Percentiles rank a stretch among this genome's conserved stretches.
Evolutionary conservation across 2,797 vertebrate genomes (phyloP).

Genomic region (Malacoraja senta): DNA sequence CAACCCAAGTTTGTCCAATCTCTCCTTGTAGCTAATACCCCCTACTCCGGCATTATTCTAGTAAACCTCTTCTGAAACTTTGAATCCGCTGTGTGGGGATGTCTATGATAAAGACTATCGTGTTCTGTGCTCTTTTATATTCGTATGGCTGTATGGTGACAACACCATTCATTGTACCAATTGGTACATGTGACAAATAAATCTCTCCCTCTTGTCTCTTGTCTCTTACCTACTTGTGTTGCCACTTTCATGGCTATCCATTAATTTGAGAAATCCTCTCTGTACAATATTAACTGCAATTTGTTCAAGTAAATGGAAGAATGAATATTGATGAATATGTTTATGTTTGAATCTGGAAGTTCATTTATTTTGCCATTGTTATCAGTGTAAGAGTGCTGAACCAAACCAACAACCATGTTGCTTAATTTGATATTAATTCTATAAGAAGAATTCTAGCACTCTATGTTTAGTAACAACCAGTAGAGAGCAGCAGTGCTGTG

Average conservation of each 20-base stretch:
- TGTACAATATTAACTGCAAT: neutral
- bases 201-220: too few relatives aligned
- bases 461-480: neutral
- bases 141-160: too few relatives aligned
- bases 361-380: neutral
- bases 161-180: too few relatives aligned
- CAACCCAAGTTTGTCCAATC: too few relatives aligned
- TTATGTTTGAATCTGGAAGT: neutral
- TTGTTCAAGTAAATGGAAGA: neutral
- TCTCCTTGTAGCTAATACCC: too few relatives aligned
- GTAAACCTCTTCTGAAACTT: too few relatives aligned
- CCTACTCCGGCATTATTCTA: too few relatives aligned
- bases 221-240: too few relatives aligned
- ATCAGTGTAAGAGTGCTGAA: neutral
- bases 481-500: neutral
- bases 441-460: neutral
- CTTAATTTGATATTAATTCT: neutral
- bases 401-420: neutral
- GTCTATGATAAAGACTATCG: too few relatives aligned
- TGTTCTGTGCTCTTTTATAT: too few relatives aligned
- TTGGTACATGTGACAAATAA: too few relatives aligned
- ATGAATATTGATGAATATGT: neutral
- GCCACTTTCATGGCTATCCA: neutral
- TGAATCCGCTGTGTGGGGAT: too few relatives aligned
- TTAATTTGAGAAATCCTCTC: neutral